Conservation (phyloP, 2,113 vertebrate genomes). For the Eira barbara region DNA sequence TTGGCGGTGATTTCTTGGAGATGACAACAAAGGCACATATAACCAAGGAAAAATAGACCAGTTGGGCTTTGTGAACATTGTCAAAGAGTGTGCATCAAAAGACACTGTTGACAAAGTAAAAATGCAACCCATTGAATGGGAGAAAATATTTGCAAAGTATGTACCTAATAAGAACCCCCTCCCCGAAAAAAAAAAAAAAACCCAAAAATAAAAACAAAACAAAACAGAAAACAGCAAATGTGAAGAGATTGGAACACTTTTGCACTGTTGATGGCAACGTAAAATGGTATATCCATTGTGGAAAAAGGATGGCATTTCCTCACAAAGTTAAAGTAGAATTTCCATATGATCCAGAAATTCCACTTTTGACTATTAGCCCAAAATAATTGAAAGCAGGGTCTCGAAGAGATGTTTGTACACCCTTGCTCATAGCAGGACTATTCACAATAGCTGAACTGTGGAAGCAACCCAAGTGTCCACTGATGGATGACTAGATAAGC, state of each 20-base stretch:
- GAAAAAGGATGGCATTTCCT: background rate
- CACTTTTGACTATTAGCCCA: background rate
- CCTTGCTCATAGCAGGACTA: background rate
- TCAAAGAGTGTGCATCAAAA: too few species aligned
- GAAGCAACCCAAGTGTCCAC: background rate
- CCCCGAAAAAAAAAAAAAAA: too few species aligned
- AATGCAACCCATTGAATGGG: too few species aligned
- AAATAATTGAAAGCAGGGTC: background rate
- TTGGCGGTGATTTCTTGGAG: too few species aligned
- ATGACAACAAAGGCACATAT: too few species aligned
- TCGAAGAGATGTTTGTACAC: background rate
- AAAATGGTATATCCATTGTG: background rate
- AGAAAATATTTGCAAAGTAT: too few species aligned
- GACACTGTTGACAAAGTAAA: too few species aligned
- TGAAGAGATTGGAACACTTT: background rate
- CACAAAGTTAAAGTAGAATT: background rate
- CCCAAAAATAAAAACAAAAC: background rate
- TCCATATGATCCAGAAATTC: background rate
- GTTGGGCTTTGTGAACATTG: too few species aligned
- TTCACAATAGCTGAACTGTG: background rate
- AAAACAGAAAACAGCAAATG: background rate
- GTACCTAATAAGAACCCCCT: too few species aligned
- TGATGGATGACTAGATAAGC: background rate
- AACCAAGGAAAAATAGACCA: too few species aligned
- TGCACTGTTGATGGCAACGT: background rate